Base-by-base conservation (phyloP, 2,888 invertebrate species). In the Saturnia pavonia region DNA sequence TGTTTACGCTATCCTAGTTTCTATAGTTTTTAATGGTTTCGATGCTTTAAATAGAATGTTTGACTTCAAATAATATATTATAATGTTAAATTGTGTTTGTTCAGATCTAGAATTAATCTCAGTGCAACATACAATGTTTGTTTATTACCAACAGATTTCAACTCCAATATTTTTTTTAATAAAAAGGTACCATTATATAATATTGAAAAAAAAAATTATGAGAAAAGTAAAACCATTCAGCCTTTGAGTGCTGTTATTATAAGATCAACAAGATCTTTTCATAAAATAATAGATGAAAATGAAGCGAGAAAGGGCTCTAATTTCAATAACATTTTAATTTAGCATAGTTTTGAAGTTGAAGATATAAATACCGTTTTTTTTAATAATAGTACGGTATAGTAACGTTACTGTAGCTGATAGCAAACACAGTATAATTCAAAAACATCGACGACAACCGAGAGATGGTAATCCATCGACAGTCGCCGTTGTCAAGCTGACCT, bases 1-100 rank as follows among this genome's bases (percentile, higher is more conserved):
- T 65, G 65, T 65, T 65, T 65, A 65, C 40, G 40, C 40, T 65
- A 34, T 65, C 65, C 65, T 65, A 40, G 14, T 65, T 65, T 65
- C 65, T 40, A n/a, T 7, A 40, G 22, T 40, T 65, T 65, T 65
- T 65, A 65, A 65, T 65, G 65, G n/a, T 40, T 34, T 34, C 27
- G 6, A 40, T 0, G 8, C 40, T 65, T 65, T n/a, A 65, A 40
- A 65, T 65, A 65, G 65, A 60, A 54, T 27, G 14, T 60, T 6
- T 2, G 14, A 25, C 40, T 63, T 63, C 27, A 63, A 16, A 63
- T 19, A 63, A 19, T 0, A 34, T 34, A 34, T 34, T n/a, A 12
- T 57, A 12, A 22, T 57, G 3, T 14, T 45, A 9, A 2, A 12
- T 48, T 48, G 48, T 48, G 48, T 48, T 48, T 54, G 22, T 8